Conservation (phyloP, 2,888 invertebrate genomes). For the Agapostemon virescens region DNA sequence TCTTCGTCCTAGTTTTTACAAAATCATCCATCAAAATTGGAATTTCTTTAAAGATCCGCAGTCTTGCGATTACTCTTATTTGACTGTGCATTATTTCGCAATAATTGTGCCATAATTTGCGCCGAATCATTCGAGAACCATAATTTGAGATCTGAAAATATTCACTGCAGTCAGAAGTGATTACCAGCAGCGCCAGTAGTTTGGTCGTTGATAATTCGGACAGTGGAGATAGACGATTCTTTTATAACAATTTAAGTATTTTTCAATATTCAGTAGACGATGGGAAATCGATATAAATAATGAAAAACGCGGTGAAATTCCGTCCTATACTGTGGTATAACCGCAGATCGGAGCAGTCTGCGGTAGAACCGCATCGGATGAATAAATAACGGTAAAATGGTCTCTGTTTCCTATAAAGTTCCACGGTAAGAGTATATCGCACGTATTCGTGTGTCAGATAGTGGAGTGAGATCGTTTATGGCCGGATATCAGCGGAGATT, state of each 20-base stretch:
- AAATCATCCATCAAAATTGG: too few species aligned
- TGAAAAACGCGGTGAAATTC: neutral
- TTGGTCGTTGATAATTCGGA: neutral
- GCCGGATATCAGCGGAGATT: conserved; percentile 4
- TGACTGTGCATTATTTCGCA: too few species aligned
- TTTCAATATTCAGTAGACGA: neutral
- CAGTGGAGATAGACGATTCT: too few species aligned
- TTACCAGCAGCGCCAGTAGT: neutral
- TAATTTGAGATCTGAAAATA: neutral
- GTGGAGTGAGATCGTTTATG: conserved; percentile 7
- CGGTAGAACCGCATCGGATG: neutral
- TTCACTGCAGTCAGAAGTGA: neutral
- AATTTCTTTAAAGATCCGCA: too few species aligned
- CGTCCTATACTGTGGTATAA: neutral
- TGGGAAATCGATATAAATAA: neutral
- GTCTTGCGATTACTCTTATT: too few species aligned
- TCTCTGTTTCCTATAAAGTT: neutral
- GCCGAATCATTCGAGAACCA: too few species aligned
- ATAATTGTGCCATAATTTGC: neutral
- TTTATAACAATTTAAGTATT: neutral
- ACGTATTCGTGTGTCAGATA: neutral
- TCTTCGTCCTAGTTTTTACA: too few species aligned
- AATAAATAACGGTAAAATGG: neutral
- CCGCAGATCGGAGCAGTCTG: neutral
- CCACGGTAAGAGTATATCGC: neutral